phyloP scores from a whole-genome alignment of 2,113 vertebrate species.

The Neopipo cinnamomea region DNA sequence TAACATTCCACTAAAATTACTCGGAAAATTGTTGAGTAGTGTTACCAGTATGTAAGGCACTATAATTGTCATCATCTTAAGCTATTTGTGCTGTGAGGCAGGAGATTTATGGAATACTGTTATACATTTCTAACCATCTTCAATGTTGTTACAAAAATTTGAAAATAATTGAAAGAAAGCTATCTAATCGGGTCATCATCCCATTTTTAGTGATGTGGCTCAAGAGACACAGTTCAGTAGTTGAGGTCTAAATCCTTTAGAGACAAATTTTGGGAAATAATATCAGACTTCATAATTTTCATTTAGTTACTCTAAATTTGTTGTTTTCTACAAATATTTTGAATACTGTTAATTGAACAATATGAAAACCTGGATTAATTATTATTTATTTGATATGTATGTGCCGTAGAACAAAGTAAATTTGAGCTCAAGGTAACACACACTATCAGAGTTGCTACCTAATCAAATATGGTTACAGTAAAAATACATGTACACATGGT shows the following conservation, averaged over 20 bases:
- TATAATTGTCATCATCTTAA: background rate
- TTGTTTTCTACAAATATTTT: background rate
- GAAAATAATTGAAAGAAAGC: background rate
- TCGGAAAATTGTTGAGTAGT: background rate
- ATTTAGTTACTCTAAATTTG: background rate
- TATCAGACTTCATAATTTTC: background rate
- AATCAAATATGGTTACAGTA: background rate
- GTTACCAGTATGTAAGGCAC: background rate
- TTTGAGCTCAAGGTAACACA: background rate
- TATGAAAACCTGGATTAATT: background rate
- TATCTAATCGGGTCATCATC: background rate
- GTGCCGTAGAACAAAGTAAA: background rate
- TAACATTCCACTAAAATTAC: background rate
- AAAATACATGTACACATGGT: background rate
- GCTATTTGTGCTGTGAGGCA: background rate
- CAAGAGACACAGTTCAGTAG: background rate
- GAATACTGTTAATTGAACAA: background rate
- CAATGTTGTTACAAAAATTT: background rate
- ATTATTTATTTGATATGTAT: background rate
- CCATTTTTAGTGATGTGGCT: background rate
- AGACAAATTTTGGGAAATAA: background rate
- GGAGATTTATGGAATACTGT: background rate
- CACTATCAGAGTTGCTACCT: background rate
- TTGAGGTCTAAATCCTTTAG: background rate
- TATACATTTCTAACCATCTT: background rate